Evolutionary conservation across 2,888 invertebrate species (phyloP).

Genomic region (Clanis bilineata): DNA sequence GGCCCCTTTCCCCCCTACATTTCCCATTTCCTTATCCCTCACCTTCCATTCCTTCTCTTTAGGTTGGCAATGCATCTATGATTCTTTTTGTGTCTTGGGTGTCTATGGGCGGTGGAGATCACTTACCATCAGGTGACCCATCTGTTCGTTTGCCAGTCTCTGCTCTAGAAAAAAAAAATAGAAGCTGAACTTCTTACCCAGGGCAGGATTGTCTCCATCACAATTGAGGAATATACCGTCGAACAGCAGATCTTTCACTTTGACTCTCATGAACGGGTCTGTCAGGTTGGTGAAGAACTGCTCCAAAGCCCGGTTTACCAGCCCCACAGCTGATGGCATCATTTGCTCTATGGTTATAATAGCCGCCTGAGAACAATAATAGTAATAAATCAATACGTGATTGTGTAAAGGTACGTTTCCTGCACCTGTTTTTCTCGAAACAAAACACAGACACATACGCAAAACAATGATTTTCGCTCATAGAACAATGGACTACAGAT

Average conservation of each 20-base stretch:
- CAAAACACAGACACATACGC: too few species aligned
- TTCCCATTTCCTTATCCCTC: too few species aligned
- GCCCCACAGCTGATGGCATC: conserved; percentile 64
- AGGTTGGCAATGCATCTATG: too few species aligned
- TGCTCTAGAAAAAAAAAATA: background rate
- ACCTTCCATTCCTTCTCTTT: too few species aligned
- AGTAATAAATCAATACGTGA: background rate
- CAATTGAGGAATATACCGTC: conserved; percentile 81
- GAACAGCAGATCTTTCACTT: conserved; percentile 80
- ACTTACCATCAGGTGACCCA: background rate
- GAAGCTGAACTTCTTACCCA: conserved; percentile 53
- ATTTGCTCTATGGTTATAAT: conserved; percentile 63
- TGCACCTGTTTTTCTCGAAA: too few species aligned
- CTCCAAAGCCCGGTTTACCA: conserved; percentile 77
- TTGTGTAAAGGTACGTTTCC: too few species aligned
- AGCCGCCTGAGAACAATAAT: conserved; percentile 58
- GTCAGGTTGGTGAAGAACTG: conserved; percentile 75
- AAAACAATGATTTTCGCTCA: too few species aligned
- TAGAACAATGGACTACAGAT: too few species aligned
- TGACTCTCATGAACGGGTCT: conserved; percentile 76
- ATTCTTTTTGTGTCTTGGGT: too few species aligned
- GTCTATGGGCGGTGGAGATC: too few species aligned
- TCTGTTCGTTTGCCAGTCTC: too few species aligned
- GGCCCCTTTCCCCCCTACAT: too few species aligned
- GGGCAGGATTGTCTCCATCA: conserved; percentile 59